Percentiles rank a stretch among this genome's conserved stretches.
phyloP scores from a whole-genome alignment of 2,797 vertebrate species.

The Bucorvus abyssinicus region DNA sequence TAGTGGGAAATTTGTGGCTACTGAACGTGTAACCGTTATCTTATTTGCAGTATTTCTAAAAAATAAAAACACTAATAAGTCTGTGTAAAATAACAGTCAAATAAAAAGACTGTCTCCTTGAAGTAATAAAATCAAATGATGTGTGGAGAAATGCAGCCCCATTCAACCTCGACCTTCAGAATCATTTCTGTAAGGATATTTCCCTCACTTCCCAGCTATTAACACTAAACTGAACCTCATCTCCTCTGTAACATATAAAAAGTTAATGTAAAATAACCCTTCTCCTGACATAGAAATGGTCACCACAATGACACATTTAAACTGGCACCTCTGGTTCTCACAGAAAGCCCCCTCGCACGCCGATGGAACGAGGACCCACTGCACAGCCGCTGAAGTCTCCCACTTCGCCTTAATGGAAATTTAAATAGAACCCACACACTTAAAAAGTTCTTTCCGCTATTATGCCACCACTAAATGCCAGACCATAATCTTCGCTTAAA shows the following conservation, averaged over 20 bases:
- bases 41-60: background rate
- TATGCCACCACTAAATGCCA: background rate
- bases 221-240: background rate
- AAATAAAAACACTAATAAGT: background rate
- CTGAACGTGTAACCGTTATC: background rate
- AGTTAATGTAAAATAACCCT: background rate
- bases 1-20: background rate
- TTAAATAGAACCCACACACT: background rate
- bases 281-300: background rate
- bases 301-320: background rate
- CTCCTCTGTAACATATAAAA: background rate
- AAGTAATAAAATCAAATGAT: constrained; percentile 16
- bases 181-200: background rate
- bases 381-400: background rate
- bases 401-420: background rate
- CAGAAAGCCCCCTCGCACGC: background rate
- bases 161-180: background rate
- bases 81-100: constrained; percentile 4
- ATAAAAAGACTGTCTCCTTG: background rate
- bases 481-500: background rate
- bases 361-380: background rate
- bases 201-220: background rate
- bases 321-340: background rate
- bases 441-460: background rate
- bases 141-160: background rate